phyloP scores from a whole-genome alignment of 2,113 vertebrate genomes.

The Vulpes vulpes region DNA sequence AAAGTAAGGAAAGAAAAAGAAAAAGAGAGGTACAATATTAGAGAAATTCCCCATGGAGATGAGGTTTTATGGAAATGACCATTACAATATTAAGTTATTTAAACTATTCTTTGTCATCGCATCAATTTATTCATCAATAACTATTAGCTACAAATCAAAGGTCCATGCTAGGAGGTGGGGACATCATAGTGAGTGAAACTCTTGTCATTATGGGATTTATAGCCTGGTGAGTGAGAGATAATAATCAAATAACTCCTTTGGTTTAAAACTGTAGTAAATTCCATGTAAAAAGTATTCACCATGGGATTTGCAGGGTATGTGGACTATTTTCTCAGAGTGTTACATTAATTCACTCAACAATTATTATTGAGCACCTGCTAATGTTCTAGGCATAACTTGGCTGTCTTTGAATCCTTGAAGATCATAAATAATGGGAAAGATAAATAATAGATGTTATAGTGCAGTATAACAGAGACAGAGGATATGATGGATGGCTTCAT shows the following conservation, averaged over 20 bases:
- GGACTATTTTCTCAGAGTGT: background rate
- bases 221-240: background rate
- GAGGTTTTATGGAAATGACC: background rate
- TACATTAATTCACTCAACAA: background rate
- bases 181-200: background rate
- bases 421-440: background rate
- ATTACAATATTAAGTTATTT: background rate
- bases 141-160: background rate
- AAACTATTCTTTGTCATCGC: background rate
- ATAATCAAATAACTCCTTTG: background rate
- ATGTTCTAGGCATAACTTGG: background rate
- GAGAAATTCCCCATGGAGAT: background rate
- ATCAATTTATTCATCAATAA: background rate
- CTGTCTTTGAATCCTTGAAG: background rate
- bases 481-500: too few species aligned
- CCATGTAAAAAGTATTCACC: background rate
- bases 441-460: background rate
- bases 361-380: background rate
- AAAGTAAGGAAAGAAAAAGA: background rate
- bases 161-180: background rate
- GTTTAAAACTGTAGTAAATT: background rate
- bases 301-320: background rate
- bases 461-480: rapidly evolving
- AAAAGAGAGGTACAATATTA: background rate
- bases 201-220: background rate